Evolutionary conservation across 53 echinoderm and acorn worm species (phyloP).

Genomic region (Crossaster papposus): DNA sequence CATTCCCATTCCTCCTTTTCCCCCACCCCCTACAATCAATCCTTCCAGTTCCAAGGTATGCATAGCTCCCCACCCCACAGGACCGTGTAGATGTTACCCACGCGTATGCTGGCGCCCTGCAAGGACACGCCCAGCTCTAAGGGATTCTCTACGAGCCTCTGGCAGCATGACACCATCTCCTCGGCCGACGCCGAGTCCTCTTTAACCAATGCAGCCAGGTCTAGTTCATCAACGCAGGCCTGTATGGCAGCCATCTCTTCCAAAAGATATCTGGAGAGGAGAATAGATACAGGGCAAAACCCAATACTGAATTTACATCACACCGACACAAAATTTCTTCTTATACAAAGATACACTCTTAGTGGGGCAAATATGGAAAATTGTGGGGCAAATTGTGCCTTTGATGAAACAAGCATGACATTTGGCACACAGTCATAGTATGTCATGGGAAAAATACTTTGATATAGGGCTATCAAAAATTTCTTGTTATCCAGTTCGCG

Average conservation of each 20-base stretch:
- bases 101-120: constrained; percentile 54
- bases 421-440: no score
- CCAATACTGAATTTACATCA: no score
- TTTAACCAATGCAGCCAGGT: constrained; percentile 66
- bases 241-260: constrained; percentile 33
- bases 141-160: constrained; percentile 68
- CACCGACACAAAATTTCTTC: no score
- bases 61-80: constrained; percentile 84
- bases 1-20: no score
- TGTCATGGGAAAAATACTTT: no score
- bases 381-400: no score
- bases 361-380: no score
- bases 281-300: neutral
- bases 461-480: no score
- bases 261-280: constrained; percentile 14
- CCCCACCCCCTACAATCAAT: neutral
- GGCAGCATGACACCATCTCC: constrained; percentile 84
- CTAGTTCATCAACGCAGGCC: constrained; percentile 69
- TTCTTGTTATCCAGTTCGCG: no score
- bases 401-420: no score
- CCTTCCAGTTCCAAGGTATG: constrained; percentile 94
- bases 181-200: constrained; percentile 74
- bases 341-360: no score
- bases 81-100: constrained; percentile 75
- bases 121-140: constrained; percentile 61